Conservation (phyloP, 37 sponge, comb jelly and placozoan genomes). For the Oopsacas minuta region DNA sequence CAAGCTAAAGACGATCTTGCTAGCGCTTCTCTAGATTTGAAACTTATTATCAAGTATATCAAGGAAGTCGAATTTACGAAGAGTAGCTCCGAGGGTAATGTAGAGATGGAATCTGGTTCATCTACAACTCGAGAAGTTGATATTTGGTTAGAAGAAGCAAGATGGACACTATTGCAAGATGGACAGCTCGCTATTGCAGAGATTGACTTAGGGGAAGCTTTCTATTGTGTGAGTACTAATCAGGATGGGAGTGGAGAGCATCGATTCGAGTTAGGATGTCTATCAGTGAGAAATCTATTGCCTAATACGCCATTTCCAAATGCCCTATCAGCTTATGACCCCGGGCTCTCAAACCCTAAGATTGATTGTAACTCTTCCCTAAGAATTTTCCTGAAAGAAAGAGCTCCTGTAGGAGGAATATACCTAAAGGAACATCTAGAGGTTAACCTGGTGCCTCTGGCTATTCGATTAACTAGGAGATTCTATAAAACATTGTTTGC, state of each 20-base stretch:
- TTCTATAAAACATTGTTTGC: constrained; percentile 69
- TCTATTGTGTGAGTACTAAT: not conserved
- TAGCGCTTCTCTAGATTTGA: constrained; percentile 37
- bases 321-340: not conserved
- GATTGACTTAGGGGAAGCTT: not conserved
- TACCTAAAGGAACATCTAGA: constrained; percentile 85
- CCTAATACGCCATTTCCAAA: constrained; percentile 40
- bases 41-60: constrained; percentile 46
- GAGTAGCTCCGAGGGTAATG: constrained; percentile 18
- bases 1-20: constrained; percentile 41
- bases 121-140: constrained; percentile 47
- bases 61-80: constrained; percentile 38
- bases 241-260: constrained; percentile 49
- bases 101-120: not conserved
- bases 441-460: constrained; percentile 78
- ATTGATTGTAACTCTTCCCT: not conserved
- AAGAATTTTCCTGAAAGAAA: not conserved
- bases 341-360: not conserved
- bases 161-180: constrained; percentile 64
- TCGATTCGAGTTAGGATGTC: constrained; percentile 62
- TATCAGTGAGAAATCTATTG: constrained; percentile 58
- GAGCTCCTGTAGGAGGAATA: constrained; percentile 73
- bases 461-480: constrained; percentile 54
- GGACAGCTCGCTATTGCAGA: constrained; percentile 50
- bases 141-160: constrained; percentile 74